Conservation (phyloP, 2,113 vertebrate genomes). For the human (Homo sapiens) region DNA sequence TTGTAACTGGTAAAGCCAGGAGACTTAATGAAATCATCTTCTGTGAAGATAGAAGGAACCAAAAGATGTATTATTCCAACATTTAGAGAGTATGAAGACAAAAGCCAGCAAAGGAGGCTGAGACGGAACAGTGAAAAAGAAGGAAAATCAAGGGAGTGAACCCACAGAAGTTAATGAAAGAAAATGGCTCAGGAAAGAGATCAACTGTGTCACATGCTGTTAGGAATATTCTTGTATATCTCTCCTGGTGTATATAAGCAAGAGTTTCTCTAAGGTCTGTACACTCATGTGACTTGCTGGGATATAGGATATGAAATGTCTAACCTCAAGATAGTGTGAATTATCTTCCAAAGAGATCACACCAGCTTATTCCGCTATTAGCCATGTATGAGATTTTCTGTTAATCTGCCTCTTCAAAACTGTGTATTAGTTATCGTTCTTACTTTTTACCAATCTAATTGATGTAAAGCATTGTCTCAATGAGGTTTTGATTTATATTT, state of each 20-base stretch:
- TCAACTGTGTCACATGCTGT: not conserved
- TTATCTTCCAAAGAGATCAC: constrained; percentile 3
- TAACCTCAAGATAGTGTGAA: not conserved
- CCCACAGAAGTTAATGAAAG: not conserved
- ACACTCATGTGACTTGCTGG: not conserved
- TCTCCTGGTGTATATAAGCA: not conserved
- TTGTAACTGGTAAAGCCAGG: not conserved
- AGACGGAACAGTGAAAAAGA: not conserved
- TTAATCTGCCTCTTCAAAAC: not conserved
- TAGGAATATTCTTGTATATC: not conserved
- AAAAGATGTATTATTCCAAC: not conserved
- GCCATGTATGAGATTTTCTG: not conserved
- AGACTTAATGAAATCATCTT: not conserved
- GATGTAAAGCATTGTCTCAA: not conserved
- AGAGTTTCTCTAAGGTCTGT: not conserved
- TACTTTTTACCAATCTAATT: not conserved
- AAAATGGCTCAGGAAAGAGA: not conserved
- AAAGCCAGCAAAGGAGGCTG: not conserved
- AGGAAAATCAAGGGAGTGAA: not conserved
- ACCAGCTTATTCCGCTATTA: not conserved
- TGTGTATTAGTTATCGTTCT: not conserved
- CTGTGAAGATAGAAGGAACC: not conserved
- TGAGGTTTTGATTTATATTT: constrained; percentile 17
- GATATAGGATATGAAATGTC: not conserved
- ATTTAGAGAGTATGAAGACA: not conserved